Evolutionary conservation across 1,140 invertebrate species (phyloP).

Genomic region (Hycleus phaleratus): DNA sequence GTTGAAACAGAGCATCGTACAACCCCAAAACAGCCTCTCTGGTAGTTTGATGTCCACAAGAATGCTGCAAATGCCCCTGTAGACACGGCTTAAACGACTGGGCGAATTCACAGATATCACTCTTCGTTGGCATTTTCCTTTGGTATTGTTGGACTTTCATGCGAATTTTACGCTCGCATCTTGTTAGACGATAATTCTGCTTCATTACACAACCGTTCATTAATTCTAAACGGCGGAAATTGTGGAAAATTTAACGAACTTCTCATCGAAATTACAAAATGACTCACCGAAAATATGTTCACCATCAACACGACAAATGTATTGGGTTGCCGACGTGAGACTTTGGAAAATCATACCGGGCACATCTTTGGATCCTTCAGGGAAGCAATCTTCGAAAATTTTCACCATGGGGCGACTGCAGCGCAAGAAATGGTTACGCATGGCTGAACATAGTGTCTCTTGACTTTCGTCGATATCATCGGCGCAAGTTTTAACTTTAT

Average conservation of each 20-base stretch:
- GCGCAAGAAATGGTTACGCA: slow-evolving; percentile 13
- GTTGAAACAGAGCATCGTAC: slow-evolving; percentile 1
- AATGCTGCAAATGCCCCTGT: not conserved
- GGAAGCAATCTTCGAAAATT: slow-evolving; percentile 5
- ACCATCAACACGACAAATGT: slow-evolving; percentile 12
- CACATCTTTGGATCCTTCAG: slow-evolving; percentile 15
- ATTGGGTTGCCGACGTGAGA: slow-evolving; percentile 1
- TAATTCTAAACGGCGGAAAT: slow-evolving; percentile 8
- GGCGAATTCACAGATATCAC: slow-evolving; percentile 2
- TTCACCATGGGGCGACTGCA: slow-evolving; percentile 10
- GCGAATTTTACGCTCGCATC: slow-evolving; percentile 1
- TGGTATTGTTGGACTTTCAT: slow-evolving; percentile 3
- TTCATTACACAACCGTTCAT: slow-evolving; percentile 10
- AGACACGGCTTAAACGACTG: slow-evolving; percentile 4
- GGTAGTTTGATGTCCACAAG: slow-evolving; percentile 2
- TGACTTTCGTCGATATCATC: slow-evolving; percentile 7
- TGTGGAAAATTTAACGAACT: not conserved
- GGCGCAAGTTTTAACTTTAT: slow-evolving; percentile 7
- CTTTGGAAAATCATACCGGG: slow-evolving; percentile 2
- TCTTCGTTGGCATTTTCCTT: not conserved
- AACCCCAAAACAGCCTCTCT: slow-evolving; percentile 3
- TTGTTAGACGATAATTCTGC: not conserved
- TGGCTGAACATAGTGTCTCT: slow-evolving; percentile 16
- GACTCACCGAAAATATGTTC: slow-evolving; percentile 19
- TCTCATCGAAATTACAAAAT: not conserved